These are phyloP conservation scores for Malurus alboscapulatus DNA, from an alignment of 2,113 vertebrate genomes.

Conservation along the genomic window DNA sequence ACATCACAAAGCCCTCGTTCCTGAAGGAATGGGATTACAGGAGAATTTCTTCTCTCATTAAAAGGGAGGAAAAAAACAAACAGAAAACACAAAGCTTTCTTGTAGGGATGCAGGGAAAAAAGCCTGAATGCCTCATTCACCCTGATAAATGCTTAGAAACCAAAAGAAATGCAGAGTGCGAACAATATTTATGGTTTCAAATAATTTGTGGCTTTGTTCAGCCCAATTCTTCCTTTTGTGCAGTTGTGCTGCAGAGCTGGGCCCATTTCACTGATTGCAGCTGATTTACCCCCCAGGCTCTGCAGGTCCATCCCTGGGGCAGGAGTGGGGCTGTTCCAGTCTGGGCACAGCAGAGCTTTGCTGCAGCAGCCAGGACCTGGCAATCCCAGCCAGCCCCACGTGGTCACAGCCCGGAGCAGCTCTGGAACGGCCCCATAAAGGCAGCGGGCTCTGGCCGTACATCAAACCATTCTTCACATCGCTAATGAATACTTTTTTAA, in stretches of 20 bases:
- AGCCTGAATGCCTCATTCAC: not conserved
- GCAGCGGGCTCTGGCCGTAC: not conserved
- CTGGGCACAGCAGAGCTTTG: not conserved
- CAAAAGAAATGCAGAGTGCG: not conserved
- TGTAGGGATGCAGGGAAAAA: not conserved
- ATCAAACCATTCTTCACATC: not conserved
- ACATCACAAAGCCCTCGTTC: not conserved
- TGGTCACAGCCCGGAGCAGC: not conserved
- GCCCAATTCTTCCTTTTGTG: not conserved
- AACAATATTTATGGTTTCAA: not conserved
- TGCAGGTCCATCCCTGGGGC: not conserved
- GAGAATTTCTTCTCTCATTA: conserved; percentile 9
- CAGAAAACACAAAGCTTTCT: not conserved
- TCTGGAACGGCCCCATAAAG: conserved; percentile 33
- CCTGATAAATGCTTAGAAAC: not conserved
- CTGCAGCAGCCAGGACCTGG: not conserved
- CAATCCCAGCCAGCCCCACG: conserved; percentile 5
- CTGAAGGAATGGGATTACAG: conserved; percentile 1
- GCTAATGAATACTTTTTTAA: conserved; percentile 42
- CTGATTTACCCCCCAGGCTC: not conserved
- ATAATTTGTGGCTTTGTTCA: not conserved
- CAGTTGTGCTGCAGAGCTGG: not conserved
- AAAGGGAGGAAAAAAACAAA: not conserved
- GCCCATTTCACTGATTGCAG: not conserved
- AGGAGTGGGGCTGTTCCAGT: not conserved